Conservation (phyloP, 2,888 invertebrate genomes). For the Volucella zonaria region DNA sequence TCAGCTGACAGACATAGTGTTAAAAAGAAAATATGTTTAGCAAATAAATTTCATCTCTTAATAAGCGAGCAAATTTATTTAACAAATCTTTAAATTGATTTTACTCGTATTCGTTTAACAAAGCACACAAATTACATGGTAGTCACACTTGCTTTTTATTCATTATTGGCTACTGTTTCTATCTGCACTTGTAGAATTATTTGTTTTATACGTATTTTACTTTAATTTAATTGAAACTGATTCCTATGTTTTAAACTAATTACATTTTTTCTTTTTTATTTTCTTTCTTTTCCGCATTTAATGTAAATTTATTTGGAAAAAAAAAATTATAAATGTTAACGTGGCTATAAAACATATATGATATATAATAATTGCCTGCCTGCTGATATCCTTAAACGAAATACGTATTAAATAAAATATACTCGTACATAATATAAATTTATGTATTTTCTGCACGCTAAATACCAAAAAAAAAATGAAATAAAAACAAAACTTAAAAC, state of each 20-base stretch:
- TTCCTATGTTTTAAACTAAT: conserved; percentile 76
- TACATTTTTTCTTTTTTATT: conserved; percentile 76
- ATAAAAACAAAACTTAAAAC: conserved; percentile 57
- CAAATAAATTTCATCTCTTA: background rate
- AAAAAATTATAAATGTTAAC: conserved; percentile 72
- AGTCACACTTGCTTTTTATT: conserved; percentile 39
- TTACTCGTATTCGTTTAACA: conserved; percentile 8
- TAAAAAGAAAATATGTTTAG: conserved; percentile 41
- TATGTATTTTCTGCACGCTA: conserved; percentile 74
- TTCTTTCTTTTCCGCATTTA: conserved; percentile 76
- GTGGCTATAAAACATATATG: conserved; percentile 68
- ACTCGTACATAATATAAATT: conserved; percentile 50
- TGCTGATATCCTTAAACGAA: conserved; percentile 74
- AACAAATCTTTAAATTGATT: background rate
- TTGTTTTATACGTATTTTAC: conserved; percentile 72
- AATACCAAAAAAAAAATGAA: conserved; percentile 39
- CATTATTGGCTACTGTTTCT: conserved; percentile 32
- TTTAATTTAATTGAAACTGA: conserved; percentile 73
- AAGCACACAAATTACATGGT: conserved; percentile 42
- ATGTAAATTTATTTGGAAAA: conserved; percentile 75
- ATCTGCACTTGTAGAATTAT: conserved; percentile 65
- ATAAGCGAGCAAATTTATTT: background rate
- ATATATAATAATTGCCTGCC: conserved; percentile 74
- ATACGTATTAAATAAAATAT: conserved; percentile 70
- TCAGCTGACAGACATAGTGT: background rate